Evolutionary conservation across 2,113 vertebrate genomes (phyloP).

Genomic region (Antechinus flavipes): DNA sequence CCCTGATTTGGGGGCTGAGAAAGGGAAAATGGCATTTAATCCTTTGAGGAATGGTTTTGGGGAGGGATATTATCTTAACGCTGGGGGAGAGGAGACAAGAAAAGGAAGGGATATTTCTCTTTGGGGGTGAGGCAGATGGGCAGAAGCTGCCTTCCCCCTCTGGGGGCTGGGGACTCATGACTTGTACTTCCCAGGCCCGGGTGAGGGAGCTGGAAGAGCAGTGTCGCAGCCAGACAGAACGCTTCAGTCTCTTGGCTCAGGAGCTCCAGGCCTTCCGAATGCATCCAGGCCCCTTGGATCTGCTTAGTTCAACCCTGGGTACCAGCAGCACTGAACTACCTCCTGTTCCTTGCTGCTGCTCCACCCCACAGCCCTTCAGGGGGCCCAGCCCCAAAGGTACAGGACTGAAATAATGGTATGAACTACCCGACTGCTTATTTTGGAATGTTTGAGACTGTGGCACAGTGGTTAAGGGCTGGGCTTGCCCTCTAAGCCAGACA

Average conservation of each 20-base stretch:
- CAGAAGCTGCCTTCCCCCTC: too few species aligned
- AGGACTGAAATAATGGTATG: background rate
- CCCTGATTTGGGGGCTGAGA: background rate
- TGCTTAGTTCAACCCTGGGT: conserved; percentile 87
- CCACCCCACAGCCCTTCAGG: conserved; percentile 59
- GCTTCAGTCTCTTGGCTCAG: conserved; percentile 94
- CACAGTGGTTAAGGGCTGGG: background rate
- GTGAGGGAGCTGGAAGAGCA: conserved; percentile 96
- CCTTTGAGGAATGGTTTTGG: background rate
- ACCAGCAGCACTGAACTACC: conserved; percentile 77
- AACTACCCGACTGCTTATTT: background rate
- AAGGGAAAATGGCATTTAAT: background rate
- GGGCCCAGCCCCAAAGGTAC: conserved; percentile 71
- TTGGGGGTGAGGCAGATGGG: too few species aligned
- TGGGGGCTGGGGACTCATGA: conserved; percentile 16
- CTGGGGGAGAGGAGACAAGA: background rate
- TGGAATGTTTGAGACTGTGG: background rate
- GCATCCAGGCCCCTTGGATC: conserved; percentile 92
- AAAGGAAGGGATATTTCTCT: background rate
- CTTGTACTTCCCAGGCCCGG: conserved; percentile 86
- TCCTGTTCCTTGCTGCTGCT: conserved; percentile 79
- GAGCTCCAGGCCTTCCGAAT: conserved; percentile 95
- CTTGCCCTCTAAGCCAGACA: background rate
- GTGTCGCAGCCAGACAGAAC: conserved; percentile 95
- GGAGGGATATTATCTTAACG: background rate